Evolutionary conservation across 2,797 vertebrate species (phyloP), one percentile per base, ranked within the genome.

Genomic region (Channa striata): DNA sequence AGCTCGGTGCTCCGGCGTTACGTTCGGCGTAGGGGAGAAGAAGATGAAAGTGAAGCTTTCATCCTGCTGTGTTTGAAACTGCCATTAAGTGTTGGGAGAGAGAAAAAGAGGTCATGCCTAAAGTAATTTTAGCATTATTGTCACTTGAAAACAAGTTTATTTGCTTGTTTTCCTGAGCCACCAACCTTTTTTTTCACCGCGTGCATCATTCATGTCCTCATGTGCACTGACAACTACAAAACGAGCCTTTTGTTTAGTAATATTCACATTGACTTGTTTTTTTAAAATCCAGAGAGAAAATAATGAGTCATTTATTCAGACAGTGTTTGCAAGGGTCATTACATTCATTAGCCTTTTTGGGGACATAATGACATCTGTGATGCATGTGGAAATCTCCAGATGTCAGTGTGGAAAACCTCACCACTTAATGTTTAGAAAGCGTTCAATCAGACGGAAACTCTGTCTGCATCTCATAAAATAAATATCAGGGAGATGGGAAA

Each of bases 231-330:
- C 25, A 40, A 36, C 25, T 40, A 39, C 8, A 12, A 19, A 43
- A 64, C 62, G 23, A 44, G 14, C n/a, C 19, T 25, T 50, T 19
- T 23, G 37, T 40, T 69, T 8, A 0, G 3, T 57, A 17, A 51
- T 44, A 42, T 40, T 34, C 20, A 54, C 14, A 43, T 23, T 2
- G 8, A 19, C 30, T 49, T 2, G 3, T 64, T 36, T 25, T 44
- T 59, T 74, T n/a, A n/a, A 8, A 49, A 74, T 74, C 62, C 44
- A 60, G 16, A 33, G n/a, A 57, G 43, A n/a, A n/a, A 65, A 47
- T 62, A 72, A 67, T 46, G 23, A 11, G 8, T 20, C 39, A 42
- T 75, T 64, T 59, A 42, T 60, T 60, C 46, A 65, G 39, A 56
- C 20, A 40, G 5, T n/a, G 11, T 44, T 68, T 40, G 40, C 16